Evolutionary conservation across 1,140 invertebrate genomes (phyloP).

Genomic region (Ooceraea biroi): DNA sequence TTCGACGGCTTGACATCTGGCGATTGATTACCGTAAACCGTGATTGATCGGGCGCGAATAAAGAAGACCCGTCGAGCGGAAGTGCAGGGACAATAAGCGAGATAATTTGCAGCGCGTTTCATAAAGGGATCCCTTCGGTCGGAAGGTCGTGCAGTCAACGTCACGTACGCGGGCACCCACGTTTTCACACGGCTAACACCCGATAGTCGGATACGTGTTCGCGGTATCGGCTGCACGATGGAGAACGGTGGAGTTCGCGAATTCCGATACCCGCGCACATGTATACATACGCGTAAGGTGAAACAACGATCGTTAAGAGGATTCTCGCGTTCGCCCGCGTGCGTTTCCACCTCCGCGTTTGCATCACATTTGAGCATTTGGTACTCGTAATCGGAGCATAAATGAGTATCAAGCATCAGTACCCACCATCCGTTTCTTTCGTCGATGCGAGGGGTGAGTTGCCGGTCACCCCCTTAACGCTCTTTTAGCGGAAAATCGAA

Average conservation of each 20-base stretch:
- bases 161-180: no score
- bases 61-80: background rate
- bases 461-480: constrained; percentile 69
- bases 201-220: background rate
- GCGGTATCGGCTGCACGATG: background rate
- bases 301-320: constrained; percentile 32
- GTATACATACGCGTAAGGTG: background rate
- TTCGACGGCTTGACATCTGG: constrained; percentile 41
- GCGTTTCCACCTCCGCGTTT: constrained; percentile 24
- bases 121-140: background rate
- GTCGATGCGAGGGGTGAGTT: no score
- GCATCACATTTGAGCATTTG: constrained; percentile 19
- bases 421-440: no score
- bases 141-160: background rate
- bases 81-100: background rate
- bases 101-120: constrained; percentile 15
- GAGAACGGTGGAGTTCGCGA: background rate
- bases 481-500: constrained; percentile 75
- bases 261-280: background rate
- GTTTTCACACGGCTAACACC: background rate
- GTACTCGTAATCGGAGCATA: background rate
- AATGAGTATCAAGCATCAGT: no score
- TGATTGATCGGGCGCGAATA: constrained; percentile 50
- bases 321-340: constrained; percentile 27
- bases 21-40: constrained; percentile 43